A percentile compares a stretch with the other conserved stretches of the same genome.
phyloP scores from a whole-genome alignment of 2,888 invertebrate species.

The Eilema depressum region DNA sequence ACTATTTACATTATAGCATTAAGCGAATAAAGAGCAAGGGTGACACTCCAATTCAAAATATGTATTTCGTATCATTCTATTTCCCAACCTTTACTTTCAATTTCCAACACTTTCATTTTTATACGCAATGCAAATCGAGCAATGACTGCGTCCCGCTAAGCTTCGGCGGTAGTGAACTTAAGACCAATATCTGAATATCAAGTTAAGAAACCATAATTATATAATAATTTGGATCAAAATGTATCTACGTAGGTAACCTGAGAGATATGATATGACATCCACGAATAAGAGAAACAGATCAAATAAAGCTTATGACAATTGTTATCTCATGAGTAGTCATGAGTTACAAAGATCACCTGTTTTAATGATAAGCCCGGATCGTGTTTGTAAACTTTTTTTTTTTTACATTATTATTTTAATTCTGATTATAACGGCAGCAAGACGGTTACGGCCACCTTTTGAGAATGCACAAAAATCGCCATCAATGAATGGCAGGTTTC shows the following conservation, averaged over 20 bases:
- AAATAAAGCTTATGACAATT: not conserved
- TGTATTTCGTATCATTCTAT: not conserved
- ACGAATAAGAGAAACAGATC: not conserved
- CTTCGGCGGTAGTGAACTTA: not conserved
- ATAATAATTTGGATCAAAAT: not conserved
- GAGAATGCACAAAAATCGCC: not conserved
- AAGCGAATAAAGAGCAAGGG: not conserved
- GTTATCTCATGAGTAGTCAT: not conserved
- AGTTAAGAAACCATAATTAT: not conserved
- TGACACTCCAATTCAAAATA: not conserved
- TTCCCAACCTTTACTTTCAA: not conserved
- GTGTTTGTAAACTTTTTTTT: not conserved
- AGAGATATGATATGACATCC: not conserved
- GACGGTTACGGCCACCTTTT: not conserved
- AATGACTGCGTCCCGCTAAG: not conserved
- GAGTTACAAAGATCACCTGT: not conserved
- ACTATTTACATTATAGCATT: not conserved
- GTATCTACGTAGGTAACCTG: not conserved
- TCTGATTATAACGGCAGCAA: not conserved
- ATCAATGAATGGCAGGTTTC: not conserved
- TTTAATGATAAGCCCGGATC: not conserved
- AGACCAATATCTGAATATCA: not conserved
- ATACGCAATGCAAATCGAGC: slow-evolving; percentile 4
- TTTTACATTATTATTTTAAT: too few species aligned
- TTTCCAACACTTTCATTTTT: not conserved